Base-by-base conservation (phyloP, 2,797 vertebrate genomes). In the Pseudopleuronectes americanus region DNA sequence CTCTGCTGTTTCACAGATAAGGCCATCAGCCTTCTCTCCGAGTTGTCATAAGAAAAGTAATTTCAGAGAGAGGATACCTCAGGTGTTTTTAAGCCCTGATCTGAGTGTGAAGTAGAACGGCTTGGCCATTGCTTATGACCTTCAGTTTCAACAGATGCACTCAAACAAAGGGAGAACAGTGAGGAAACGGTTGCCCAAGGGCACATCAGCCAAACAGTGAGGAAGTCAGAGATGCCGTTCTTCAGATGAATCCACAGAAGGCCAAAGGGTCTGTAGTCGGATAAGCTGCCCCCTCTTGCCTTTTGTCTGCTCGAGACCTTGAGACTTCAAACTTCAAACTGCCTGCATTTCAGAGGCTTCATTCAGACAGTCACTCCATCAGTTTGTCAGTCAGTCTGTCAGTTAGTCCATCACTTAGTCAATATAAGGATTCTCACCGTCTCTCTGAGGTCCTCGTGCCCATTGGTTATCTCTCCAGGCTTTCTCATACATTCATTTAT, bases 401-500 rank as follows among this genome's bases (percentile, higher is more conserved):
- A 87, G 83, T 85, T 75, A 75, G 81, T 83, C 89, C 88, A 84
- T 90, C 85, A 87, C 69, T 88, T 81, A 89, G 90, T 92, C 89
- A 63, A 92, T 92, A 90, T 90, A 92, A 87, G 72, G 89, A 93
- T 89, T 85, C 73, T 64, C 65, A 61, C 57, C 64, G 3, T 74
- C 74, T 86, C 81, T 89, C 89, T 79, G 19, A 85, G 87, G 86
- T 88, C 79, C 86, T 80, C 59, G 79, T 86, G 82, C 83, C 88
- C 84, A 89, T 67, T 84, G 87, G 87, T 92, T 91, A 87, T 83
- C 85, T 87, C 90, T 74, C 57, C 36, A 63, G 70, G 77, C 74
- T 85, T 77, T 62, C 88, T 91, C 90, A 91, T 92, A 65, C 90
- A 92, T 93, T 86, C 8, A 92, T 93, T 84, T 80, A 91, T 91